These are phyloP conservation scores for Callosobruchus maculatus DNA, from an alignment of 2,888 invertebrate species.

Conservation along the genomic window DNA sequence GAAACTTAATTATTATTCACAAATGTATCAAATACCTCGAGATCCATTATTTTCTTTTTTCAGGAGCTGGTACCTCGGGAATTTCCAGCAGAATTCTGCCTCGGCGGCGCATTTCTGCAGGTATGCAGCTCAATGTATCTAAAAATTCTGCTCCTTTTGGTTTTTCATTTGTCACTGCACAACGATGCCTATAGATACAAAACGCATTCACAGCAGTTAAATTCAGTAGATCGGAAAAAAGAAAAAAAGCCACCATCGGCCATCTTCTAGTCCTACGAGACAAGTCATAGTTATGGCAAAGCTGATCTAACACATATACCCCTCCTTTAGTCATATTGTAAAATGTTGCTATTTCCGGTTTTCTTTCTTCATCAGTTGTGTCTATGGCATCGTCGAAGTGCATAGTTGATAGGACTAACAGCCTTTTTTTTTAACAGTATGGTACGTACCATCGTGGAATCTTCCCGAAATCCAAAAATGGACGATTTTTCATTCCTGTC, in stretches of 20 bases:
- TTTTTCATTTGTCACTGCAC: no score
- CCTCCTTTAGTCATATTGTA: constrained; percentile 28
- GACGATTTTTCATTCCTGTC: constrained; percentile 17
- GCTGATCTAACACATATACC: constrained; percentile 29
- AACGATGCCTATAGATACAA: constrained; percentile 1
- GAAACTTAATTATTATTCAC: no score
- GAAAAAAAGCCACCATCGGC: constrained; percentile 14
- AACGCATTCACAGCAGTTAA: constrained; percentile 26
- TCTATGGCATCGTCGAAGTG: constrained; percentile 16
- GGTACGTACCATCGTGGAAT: constrained; percentile 31
- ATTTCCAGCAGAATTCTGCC: no score
- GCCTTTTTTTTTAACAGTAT: constrained; percentile 23
- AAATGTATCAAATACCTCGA: no score
- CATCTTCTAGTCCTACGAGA: constrained; percentile 11
- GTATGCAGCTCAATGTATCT: no score
- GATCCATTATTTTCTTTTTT: no score
- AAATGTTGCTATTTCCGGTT: constrained; percentile 21
- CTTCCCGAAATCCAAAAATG: constrained; percentile 15
- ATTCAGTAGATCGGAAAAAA: constrained; percentile 28
- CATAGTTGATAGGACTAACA: constrained; percentile 18
- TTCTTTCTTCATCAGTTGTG: neutral
- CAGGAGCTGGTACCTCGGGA: no score
- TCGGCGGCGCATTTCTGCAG: no score
- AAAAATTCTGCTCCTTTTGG: no score
- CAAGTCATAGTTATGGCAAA: constrained; percentile 27